Percentiles rank a stretch among this genome's conserved stretches.
These are phyloP conservation scores for Dasyornis broadbenti DNA, from an alignment of 2,113 vertebrate genomes.

Conservation along the genomic window DNA sequence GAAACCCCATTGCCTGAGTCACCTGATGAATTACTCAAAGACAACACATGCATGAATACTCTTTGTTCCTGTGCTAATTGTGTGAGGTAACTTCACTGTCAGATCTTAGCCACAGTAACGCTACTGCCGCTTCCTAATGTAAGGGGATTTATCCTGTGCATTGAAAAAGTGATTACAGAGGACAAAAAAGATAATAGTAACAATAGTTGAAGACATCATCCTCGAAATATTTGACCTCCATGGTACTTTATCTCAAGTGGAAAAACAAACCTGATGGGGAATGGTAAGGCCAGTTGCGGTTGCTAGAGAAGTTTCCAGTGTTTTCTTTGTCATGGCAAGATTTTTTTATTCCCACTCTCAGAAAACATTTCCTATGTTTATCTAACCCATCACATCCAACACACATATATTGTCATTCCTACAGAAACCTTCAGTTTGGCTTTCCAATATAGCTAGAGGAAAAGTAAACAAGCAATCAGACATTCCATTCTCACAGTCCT, in stretches of 20 bases:
- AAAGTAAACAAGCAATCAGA: background rate
- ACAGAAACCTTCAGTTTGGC: background rate
- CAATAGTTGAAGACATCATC: background rate
- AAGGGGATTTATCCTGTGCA: background rate
- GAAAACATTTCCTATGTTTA: background rate
- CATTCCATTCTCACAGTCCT: background rate
- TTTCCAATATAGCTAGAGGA: background rate
- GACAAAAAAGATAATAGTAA: background rate
- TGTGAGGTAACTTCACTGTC: background rate
- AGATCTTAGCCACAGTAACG: background rate
- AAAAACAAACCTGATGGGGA: background rate
- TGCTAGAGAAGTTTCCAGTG: background rate
- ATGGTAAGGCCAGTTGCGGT: background rate
- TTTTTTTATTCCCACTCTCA: background rate
- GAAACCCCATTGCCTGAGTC: background rate
- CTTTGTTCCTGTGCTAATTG: background rate
- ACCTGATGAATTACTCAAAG: background rate
- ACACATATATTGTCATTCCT: background rate
- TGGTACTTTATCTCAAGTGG: background rate
- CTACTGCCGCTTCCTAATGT: background rate
- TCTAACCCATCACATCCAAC: background rate
- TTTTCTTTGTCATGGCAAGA: background rate
- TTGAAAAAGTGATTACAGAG: background rate
- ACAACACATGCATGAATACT: background rate
- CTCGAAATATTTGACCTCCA: background rate